phyloP scores from a whole-genome alignment of 2,888 invertebrate genomes.

The Uropetala carovei region DNA sequence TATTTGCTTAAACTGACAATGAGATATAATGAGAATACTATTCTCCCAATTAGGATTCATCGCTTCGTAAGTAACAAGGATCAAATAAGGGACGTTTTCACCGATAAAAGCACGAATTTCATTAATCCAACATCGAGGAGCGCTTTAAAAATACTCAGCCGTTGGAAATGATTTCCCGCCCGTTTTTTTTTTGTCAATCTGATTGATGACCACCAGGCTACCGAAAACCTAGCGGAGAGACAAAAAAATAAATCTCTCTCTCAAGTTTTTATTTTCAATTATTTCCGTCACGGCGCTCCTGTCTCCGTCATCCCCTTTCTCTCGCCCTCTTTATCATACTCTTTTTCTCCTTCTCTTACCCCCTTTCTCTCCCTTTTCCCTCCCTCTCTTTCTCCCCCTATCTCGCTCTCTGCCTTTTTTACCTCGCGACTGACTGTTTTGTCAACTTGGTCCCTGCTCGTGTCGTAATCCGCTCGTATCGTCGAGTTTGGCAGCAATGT shows the following conservation, averaged over 20 bases:
- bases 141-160: not conserved
- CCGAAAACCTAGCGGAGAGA: not conserved
- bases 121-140: not conserved
- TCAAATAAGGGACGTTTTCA: too few species aligned
- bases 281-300: not conserved
- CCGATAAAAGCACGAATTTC: not conserved
- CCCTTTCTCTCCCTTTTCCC: not conserved
- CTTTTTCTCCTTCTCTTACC: not conserved
- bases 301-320: not conserved
- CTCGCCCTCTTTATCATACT: not conserved
- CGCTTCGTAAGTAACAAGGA: too few species aligned
- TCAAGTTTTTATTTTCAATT: conserved; percentile 10
- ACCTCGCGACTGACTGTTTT: not conserved
- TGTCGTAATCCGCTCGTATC: conserved; percentile 35
- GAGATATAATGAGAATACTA: too few species aligned
- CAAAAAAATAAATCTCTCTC: not conserved
- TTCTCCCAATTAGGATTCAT: too few species aligned
- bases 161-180: not conserved
- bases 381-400: not conserved
- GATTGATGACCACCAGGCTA: not conserved
- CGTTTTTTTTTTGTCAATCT: not conserved
- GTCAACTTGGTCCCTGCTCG: not conserved
- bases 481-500: conserved; percentile 10
- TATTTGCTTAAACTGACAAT: too few species aligned
- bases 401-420: not conserved